A percentile compares a stretch with the other conserved stretches of the same genome.
phyloP scores from a whole-genome alignment of 2,113 vertebrate species.

The Petrocephalus zakoni region DNA sequence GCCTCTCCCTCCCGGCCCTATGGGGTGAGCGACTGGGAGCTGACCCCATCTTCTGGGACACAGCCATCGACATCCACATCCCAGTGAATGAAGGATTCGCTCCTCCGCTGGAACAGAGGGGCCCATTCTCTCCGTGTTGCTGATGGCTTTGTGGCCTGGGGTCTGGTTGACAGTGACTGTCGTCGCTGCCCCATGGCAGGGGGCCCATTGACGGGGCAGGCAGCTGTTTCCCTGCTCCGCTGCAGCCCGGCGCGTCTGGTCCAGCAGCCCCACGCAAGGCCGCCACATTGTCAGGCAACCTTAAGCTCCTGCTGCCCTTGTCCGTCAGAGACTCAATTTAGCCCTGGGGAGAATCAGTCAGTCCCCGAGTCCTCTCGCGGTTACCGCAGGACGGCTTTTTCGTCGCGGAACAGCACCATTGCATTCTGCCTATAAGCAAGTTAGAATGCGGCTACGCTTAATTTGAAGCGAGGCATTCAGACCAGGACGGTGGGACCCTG shows the following conservation, averaged over 20 bases:
- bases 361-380: not conserved
- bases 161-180: not conserved
- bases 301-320: not conserved
- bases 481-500: not conserved
- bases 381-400: not conserved
- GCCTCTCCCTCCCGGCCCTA: not conserved
- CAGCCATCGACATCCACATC: not conserved
- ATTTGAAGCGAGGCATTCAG: not conserved
- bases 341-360: not conserved
- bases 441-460: not conserved
- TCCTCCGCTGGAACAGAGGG: not conserved
- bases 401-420: not conserved
- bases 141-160: not conserved
- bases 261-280: not conserved
- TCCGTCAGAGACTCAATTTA: not conserved
- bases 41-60: not conserved
- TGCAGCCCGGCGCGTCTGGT: not conserved
- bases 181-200: not conserved
- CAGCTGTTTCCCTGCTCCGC: constrained; percentile 11
- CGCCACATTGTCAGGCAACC: not conserved
- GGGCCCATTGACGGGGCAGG: not conserved
- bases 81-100: not conserved
- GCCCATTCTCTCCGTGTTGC: not conserved
- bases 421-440: not conserved
- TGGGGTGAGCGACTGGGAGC: not conserved